Conservation (phyloP, 92 coral and sea anemone genomes). For the Zoanthus sansibaricus region DNA sequence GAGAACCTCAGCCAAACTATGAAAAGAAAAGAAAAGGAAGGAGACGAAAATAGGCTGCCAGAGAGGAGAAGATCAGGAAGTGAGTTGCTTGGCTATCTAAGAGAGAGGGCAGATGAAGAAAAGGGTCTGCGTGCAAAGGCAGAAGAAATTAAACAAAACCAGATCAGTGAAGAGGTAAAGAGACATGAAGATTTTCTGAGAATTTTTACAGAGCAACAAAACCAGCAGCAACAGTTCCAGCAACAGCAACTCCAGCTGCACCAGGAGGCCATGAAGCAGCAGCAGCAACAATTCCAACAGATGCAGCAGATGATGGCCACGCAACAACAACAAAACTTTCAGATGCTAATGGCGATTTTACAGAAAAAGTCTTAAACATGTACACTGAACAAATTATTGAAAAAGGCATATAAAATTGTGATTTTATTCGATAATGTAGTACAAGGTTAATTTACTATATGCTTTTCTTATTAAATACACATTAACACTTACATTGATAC, state of each 20-base stretch:
- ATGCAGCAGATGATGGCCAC: conserved; percentile 29
- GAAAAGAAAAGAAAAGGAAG: conserved; percentile 50
- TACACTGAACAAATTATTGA: conserved; percentile 34
- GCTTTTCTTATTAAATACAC: conserved; percentile 18
- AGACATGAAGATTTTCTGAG: conserved; percentile 50
- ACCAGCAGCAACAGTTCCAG: conserved; percentile 51
- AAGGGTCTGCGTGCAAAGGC: conserved; percentile 41
- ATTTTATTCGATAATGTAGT: conserved; percentile 17
- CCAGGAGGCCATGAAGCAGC: conserved; percentile 56
- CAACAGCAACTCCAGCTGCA: conserved; percentile 53
- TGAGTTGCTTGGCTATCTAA: conserved; percentile 46
- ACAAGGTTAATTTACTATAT: conserved; percentile 27
- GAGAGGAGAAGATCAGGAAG: conserved; percentile 38
- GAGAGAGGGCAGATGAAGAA: conserved; percentile 56
- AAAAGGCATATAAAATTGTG: conserved; percentile 35
- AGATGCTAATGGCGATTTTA: conserved; percentile 31
- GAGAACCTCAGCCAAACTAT: conserved; percentile 48
- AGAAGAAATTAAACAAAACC: conserved; percentile 45
- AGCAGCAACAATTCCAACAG: conserved; percentile 42
- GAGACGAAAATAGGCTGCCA: conserved; percentile 33
- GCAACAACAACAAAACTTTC: conserved; percentile 47
- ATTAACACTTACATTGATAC: conserved; percentile 20
- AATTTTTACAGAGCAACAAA: conserved; percentile 41
- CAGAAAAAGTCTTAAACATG: conserved; percentile 37
- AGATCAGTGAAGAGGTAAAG: conserved; percentile 42